Percentiles rank a stretch among this genome's conserved stretches.
Conservation (phyloP, 2,888 invertebrate genomes). For the Aphidius colemani region DNA sequence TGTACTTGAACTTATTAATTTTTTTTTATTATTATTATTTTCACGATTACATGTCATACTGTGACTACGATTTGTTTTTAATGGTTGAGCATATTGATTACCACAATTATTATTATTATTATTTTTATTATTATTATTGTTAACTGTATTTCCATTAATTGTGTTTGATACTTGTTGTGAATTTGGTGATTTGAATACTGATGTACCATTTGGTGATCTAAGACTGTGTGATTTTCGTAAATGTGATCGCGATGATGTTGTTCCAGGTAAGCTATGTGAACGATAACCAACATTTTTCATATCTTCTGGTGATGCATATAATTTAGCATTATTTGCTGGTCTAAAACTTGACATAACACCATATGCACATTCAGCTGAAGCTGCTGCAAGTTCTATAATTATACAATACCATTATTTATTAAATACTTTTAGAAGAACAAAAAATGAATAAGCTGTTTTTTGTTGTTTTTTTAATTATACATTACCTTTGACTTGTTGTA, state of each 20-base stretch:
- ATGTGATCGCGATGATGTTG: constrained; percentile 64
- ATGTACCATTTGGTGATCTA: constrained; percentile 59
- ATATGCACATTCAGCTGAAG: constrained; percentile 58
- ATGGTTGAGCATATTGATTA: constrained; percentile 68
- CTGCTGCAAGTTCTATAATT: constrained; percentile 56
- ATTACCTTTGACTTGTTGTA: constrained; percentile 61
- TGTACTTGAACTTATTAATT: constrained; percentile 56
- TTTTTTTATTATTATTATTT: constrained; percentile 46
- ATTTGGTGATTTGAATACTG: constrained; percentile 58
- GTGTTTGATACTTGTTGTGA: constrained; percentile 39
- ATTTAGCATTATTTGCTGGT: constrained; percentile 81
- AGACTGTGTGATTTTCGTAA: constrained; percentile 69
- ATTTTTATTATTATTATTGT: constrained; percentile 35
- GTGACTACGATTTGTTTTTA: constrained; percentile 59
- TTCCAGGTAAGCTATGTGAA: constrained; percentile 62
- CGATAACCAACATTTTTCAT: constrained; percentile 74
- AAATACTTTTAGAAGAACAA: no score
- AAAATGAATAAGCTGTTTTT: no score
- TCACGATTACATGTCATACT: constrained; percentile 53
- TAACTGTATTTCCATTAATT: constrained; percentile 38
- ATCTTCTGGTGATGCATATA: constrained; percentile 89
- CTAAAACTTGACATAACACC: constrained; percentile 85
- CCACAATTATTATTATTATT: constrained; percentile 32
- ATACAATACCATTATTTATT: no score
- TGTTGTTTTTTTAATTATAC: constrained; percentile 5